phyloP scores from a whole-genome alignment of 2,888 invertebrate genomes.

The Automeris io region DNA sequence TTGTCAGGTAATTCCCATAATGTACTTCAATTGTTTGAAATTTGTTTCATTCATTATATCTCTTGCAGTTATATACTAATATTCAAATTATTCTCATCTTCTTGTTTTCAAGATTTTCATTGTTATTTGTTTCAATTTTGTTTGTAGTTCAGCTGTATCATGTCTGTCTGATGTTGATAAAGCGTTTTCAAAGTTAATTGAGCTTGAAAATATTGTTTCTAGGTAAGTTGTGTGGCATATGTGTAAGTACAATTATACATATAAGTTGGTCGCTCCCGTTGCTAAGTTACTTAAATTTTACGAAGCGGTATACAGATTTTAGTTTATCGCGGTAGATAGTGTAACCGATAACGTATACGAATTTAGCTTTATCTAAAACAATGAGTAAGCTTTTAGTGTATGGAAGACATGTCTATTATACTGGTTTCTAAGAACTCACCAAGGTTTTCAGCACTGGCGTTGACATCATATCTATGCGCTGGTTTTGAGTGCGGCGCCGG shows the following conservation, averaged over 20 bases:
- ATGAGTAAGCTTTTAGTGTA: background rate
- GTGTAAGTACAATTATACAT: background rate
- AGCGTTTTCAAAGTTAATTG: constrained; percentile 5
- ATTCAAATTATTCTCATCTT: constrained; percentile 3
- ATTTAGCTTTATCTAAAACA: background rate
- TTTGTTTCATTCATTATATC: constrained; percentile 1
- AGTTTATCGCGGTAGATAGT: background rate
- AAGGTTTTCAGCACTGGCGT: constrained; percentile 85
- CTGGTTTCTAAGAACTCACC: constrained; percentile 64
- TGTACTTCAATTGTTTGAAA: constrained; percentile 4
- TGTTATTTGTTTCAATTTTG: constrained; percentile 3
- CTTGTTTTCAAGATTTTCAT: background rate
- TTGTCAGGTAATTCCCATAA: background rate
- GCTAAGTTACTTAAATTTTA: background rate
- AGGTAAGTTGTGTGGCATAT: constrained; percentile 2
- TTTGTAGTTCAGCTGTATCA: background rate
- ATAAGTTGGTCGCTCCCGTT: background rate
- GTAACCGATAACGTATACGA: background rate
- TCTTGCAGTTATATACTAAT: constrained; percentile 3
- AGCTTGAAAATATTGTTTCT: constrained; percentile 1
- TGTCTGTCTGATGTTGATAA: constrained; percentile 1
- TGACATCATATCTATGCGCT: constrained; percentile 82
- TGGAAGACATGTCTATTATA: background rate
- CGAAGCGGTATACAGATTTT: background rate
- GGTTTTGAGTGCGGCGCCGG: constrained; percentile 81